Evolutionary conservation across 2,888 invertebrate species (phyloP).

Genomic region (Digitonthophagus gazella): DNA sequence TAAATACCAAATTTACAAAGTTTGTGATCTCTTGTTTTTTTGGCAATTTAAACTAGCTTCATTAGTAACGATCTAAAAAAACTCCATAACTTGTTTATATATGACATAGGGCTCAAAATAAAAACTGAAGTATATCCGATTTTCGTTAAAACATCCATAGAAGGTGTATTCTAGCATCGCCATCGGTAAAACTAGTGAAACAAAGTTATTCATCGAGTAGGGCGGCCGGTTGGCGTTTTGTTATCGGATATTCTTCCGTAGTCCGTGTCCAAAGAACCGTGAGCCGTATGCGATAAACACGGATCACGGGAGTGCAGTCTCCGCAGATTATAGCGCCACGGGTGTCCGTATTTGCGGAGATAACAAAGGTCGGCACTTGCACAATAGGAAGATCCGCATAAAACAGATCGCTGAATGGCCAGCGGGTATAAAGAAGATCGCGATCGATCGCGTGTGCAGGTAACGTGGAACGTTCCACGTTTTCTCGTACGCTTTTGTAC

Average conservation of each 20-base stretch:
- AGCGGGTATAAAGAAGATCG: constrained; percentile 6
- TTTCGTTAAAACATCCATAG: too few species aligned
- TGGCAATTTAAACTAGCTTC: too few species aligned
- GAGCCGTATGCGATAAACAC: constrained; percentile 27
- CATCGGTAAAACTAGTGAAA: not conserved
- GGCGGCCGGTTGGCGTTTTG: not conserved
- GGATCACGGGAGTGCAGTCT: not conserved
- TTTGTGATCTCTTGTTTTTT: too few species aligned
- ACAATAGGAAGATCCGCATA: constrained; percentile 46
- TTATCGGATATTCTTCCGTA: constrained; percentile 2
- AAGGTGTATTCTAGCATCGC: not conserved
- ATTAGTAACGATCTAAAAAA: too few species aligned
- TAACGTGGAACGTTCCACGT: not conserved
- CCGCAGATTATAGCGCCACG: constrained; percentile 47
- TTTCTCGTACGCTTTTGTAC: constrained; percentile 27
- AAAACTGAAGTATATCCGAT: too few species aligned
- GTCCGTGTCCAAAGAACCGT: constrained; percentile 20
- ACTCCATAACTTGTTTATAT: too few species aligned
- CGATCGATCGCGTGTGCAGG: not conserved
- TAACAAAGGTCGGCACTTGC: constrained; percentile 40
- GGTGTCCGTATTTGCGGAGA: constrained; percentile 48
- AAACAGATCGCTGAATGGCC: constrained; percentile 38
- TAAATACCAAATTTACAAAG: too few species aligned
- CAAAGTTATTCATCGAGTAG: not conserved
- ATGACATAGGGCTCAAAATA: too few species aligned